These are phyloP conservation scores for Coregonus clupeaformis DNA, from an alignment of 2,113 vertebrate species.

Conservation along the genomic window DNA sequence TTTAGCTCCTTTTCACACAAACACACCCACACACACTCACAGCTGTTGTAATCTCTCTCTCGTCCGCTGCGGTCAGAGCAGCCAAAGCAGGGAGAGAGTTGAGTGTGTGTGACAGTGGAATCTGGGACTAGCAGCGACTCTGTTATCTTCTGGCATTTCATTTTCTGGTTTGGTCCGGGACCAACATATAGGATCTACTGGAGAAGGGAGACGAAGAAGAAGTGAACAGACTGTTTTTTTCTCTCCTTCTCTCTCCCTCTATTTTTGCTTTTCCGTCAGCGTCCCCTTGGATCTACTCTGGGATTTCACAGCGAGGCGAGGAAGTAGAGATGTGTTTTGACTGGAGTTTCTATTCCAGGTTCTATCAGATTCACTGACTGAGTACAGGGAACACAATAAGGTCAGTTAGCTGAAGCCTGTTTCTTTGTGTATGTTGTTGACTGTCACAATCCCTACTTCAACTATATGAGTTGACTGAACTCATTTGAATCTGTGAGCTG, in stretches of 20 bases:
- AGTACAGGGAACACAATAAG: not conserved
- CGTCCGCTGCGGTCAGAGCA: constrained; percentile 2
- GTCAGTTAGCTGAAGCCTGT: not conserved
- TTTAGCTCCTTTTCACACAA: constrained; percentile 29
- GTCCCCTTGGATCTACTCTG: not conserved
- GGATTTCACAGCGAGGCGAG: not conserved
- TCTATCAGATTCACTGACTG: constrained; percentile 1
- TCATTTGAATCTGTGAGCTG: not conserved
- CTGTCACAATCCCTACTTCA: too few relatives aligned
- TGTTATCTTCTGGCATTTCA: not conserved
- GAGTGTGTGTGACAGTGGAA: not conserved
- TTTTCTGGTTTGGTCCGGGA: not conserved
- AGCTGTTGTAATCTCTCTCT: constrained; percentile 37
- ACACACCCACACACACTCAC: constrained; percentile 18
- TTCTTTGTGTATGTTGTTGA: too few relatives aligned
- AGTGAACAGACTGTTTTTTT: constrained; percentile 9
- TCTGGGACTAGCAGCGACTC: not conserved
- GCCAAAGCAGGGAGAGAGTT: not conserved
- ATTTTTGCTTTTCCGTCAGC: not conserved
- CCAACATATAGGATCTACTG: constrained; percentile 11
- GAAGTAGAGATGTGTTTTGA: constrained; percentile 8
- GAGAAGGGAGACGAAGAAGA: not conserved
- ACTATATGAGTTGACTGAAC: too few relatives aligned
- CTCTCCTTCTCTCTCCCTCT: not conserved
- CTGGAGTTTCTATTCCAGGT: not conserved